These are phyloP conservation scores for Drosophila diplacantha DNA, from an alignment of 2,888 invertebrate genomes.

Conservation along the genomic window DNA sequence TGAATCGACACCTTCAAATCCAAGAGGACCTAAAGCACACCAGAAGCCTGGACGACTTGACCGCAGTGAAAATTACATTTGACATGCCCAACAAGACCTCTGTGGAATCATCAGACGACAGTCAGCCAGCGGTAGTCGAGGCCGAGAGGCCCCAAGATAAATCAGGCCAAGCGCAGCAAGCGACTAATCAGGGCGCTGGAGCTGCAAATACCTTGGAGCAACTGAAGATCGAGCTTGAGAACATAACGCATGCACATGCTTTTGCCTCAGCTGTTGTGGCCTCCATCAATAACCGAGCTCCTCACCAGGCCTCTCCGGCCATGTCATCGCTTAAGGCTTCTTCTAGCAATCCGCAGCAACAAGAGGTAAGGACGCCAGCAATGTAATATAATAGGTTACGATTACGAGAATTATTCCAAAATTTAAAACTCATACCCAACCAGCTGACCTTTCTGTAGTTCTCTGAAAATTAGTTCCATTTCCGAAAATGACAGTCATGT, in stretches of 20 bases:
- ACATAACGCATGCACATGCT: constrained; percentile 80
- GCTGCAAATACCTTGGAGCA: constrained; percentile 80
- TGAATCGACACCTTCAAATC: constrained; percentile 68
- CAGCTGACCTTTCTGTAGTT: not conserved
- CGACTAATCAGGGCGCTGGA: constrained; percentile 45
- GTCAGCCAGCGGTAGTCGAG: constrained; percentile 9
- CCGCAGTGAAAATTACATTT: constrained; percentile 66
- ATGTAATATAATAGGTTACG: too few species aligned
- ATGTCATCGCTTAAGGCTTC: constrained; percentile 54
- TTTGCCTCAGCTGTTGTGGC: constrained; percentile 70
- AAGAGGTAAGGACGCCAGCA: constrained; percentile 46
- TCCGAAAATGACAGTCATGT: not conserved
- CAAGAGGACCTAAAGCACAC: constrained; percentile 68
- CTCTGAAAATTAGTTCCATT: not conserved
- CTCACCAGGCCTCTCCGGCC: constrained; percentile 59
- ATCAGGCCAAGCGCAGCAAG: constrained; percentile 33
- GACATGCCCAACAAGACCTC: constrained; percentile 55
- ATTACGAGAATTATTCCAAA: not conserved
- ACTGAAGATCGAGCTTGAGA: constrained; percentile 80
- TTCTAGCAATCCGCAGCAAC: constrained; percentile 50
- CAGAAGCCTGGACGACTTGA: constrained; percentile 63
- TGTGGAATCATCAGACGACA: constrained; percentile 18
- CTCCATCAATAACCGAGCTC: constrained; percentile 56
- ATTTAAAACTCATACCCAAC: not conserved
- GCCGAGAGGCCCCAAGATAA: constrained; percentile 55